Conservation (phyloP, 2,113 vertebrate species). For the Lamprologus lemairii region DNA sequence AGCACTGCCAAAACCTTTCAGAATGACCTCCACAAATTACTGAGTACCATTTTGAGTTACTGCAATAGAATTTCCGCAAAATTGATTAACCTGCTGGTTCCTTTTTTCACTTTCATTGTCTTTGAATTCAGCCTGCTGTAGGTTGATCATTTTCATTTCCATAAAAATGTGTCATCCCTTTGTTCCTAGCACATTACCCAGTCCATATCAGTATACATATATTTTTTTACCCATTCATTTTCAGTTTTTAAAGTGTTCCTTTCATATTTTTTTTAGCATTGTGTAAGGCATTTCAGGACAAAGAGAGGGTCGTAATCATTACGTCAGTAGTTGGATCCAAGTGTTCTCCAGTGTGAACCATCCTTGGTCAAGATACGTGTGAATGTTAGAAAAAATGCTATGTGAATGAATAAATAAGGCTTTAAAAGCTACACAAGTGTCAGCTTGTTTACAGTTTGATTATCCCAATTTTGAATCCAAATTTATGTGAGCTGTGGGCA, state of each 20-base stretch:
- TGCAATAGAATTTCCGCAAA: neutral
- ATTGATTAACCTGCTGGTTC: neutral
- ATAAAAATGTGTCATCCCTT: neutral
- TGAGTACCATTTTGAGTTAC: neutral
- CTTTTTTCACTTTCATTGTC: neutral
- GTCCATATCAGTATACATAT: neutral
- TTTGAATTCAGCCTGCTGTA: neutral
- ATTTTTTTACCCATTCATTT: neutral
- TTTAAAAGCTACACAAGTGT: too few species aligned
- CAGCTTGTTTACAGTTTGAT: too few species aligned
- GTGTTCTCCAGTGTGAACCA: neutral
- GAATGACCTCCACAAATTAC: neutral
- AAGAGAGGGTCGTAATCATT: neutral
- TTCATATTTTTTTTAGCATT: neutral
- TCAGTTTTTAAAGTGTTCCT: neutral
- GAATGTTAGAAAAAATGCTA: neutral
- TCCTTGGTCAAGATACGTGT: neutral
- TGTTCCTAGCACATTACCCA: neutral
- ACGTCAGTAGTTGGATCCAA: neutral
- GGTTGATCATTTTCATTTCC: neutral
- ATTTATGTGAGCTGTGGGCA: too few species aligned
- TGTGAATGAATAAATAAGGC: neutral
- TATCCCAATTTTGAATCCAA: too few species aligned
- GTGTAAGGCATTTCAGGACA: neutral
- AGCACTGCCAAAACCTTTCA: neutral